Percentiles rank a stretch among this genome's conserved stretches.
Conservation (phyloP, 2,797 vertebrate species). For the Numenius phaeopus region DNA sequence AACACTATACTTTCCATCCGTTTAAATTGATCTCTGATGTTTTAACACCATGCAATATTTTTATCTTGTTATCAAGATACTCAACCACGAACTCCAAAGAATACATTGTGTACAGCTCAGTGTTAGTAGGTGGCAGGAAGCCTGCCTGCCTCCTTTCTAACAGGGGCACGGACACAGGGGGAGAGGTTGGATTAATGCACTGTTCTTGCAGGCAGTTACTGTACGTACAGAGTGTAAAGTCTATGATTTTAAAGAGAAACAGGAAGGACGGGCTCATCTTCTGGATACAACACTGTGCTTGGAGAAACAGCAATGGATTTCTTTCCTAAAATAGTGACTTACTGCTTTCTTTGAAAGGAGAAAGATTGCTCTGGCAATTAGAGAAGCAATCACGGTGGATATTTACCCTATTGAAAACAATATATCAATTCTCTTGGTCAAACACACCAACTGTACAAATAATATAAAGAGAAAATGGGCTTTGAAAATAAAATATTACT, state of each 20-base stretch:
- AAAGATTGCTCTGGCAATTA: constrained; percentile 39
- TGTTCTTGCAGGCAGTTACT: neutral
- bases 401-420: constrained; percentile 59
- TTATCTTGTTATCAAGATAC: constrained; percentile 63
- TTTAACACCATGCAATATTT: constrained; percentile 43
- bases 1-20: constrained; percentile 4
- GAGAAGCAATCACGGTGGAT: neutral
- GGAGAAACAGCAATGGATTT: neutral
- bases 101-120: neutral
- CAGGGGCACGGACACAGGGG: neutral
- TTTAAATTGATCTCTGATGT: constrained; percentile 23
- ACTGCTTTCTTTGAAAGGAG: neutral
- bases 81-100: constrained; percentile 21
- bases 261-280: neutral
- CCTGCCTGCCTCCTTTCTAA: neutral
- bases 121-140: neutral
- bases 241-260: neutral
- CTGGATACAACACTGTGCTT: neutral
- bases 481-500: constrained; percentile 68
- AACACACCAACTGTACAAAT: constrained; percentile 33
- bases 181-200: neutral
- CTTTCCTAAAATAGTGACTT: neutral
- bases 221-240: neutral
- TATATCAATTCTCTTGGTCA: constrained; percentile 62
- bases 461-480: constrained; percentile 53